These are phyloP conservation scores for Drosophila peninsularis DNA, from an alignment of 2,888 invertebrate genomes.

Conservation along the genomic window DNA sequence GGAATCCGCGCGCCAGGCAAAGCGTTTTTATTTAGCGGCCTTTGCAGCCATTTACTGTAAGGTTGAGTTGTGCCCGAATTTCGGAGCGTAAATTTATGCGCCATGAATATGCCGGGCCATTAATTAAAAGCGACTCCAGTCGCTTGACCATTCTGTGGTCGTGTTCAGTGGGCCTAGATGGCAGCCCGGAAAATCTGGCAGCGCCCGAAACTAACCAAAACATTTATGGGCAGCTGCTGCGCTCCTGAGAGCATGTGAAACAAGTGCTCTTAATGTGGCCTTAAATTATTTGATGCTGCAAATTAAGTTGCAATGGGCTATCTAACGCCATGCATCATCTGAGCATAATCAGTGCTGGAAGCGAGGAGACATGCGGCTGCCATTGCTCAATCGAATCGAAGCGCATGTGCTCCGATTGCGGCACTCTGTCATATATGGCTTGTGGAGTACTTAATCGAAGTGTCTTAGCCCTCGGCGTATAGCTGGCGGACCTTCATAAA, in stretches of 20 bases:
- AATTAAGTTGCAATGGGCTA: conserved; percentile 13
- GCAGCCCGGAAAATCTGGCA: neutral
- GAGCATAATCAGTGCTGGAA: neutral
- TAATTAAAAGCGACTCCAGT: conserved; percentile 72
- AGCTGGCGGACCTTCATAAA: too few relatives aligned
- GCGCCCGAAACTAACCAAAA: conserved; percentile 28
- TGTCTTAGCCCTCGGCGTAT: too few relatives aligned
- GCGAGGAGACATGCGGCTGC: neutral
- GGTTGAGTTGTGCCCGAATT: conserved; percentile 22
- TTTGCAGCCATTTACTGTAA: neutral
- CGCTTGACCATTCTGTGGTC: conserved; percentile 61
- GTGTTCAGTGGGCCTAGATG: conserved; percentile 40
- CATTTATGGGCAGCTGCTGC: conserved; percentile 51
- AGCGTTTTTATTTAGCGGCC: conserved; percentile 30
- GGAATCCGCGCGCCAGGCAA: conserved; percentile 35
- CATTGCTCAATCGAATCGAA: neutral
- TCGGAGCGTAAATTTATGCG: conserved; percentile 56
- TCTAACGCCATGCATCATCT: neutral
- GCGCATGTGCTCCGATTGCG: neutral
- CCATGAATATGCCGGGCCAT: conserved; percentile 64
- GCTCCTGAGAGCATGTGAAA: conserved; percentile 14
- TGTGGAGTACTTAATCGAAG: neutral
- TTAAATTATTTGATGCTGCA: conserved; percentile 43
- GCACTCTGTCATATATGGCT: neutral
- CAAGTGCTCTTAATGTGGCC: conserved; percentile 47